Evolutionary conservation across 1,140 invertebrate species (phyloP).

Genomic region (Aphidius ervi): DNA sequence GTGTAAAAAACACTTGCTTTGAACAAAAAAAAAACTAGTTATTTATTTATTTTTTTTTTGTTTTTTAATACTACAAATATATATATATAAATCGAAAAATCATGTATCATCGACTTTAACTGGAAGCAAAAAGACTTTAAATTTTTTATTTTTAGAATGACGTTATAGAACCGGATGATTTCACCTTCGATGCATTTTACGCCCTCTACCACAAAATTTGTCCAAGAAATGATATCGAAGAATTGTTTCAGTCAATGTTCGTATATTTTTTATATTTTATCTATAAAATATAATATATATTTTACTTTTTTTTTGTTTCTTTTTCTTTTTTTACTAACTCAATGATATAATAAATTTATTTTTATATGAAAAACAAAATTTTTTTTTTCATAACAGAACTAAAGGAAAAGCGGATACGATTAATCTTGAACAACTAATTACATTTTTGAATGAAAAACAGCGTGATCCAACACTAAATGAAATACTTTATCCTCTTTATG

Average conservation of each 20-base stretch:
- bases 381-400: slow-evolving; percentile 60
- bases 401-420: slow-evolving; percentile 87
- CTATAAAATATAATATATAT: slow-evolving; percentile 7
- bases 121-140: neutral
- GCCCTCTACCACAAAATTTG: slow-evolving; percentile 98
- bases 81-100: too few species aligned
- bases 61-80: too few species aligned
- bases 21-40: neutral
- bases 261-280: slow-evolving; percentile 42
- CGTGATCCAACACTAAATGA: slow-evolving; percentile 97
- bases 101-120: neutral
- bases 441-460: slow-evolving; percentile 97
- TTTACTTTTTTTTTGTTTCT: slow-evolving; percentile 12
- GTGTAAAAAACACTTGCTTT: too few species aligned
- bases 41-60: too few species aligned
- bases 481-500: slow-evolving; percentile 96
- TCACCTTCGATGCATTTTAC: slow-evolving; percentile 99
- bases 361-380: slow-evolving; percentile 2
- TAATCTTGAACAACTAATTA: slow-evolving; percentile 82
- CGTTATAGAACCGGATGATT: slow-evolving; percentile 88
- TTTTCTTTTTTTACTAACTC: slow-evolving; percentile 20
- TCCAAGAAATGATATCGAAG: slow-evolving; percentile 97
- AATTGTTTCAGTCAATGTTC: slow-evolving; percentile 95
- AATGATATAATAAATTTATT: too few species aligned
- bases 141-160: slow-evolving; percentile 65